Evolutionary conservation across 2,113 vertebrate species (phyloP).

Genomic region (Caloenas nicobarica): DNA sequence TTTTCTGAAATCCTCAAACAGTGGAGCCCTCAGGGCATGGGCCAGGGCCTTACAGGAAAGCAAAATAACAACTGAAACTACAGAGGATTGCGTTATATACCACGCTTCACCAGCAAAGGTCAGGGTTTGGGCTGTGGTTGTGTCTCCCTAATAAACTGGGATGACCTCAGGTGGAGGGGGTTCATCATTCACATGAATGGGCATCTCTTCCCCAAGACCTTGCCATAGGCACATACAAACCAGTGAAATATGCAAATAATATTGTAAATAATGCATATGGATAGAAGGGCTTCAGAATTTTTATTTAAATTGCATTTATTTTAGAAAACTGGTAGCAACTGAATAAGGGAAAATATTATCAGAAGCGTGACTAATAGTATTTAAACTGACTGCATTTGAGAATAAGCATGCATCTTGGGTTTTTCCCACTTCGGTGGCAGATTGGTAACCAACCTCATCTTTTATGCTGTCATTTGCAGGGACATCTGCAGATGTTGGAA

Average conservation of each 20-base stretch:
- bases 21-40: not conserved
- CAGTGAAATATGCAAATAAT: rapidly evolving
- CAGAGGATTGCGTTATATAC: not conserved
- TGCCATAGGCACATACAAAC: not conserved
- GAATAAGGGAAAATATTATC: not conserved
- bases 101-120: not conserved
- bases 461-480: not conserved
- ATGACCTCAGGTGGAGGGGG: not conserved
- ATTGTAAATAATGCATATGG: rapidly evolving
- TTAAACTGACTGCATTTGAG: not conserved
- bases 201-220: not conserved
- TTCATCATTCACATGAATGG: not conserved
- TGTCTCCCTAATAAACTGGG: not conserved
- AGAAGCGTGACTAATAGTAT: not conserved
- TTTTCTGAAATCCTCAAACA: not conserved
- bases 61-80: not conserved
- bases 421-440: not conserved
- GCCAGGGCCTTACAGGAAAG: not conserved
- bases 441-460: not conserved
- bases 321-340: not conserved
- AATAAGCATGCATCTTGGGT: not conserved
- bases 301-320: not conserved
- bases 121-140: not conserved
- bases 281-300: not conserved
- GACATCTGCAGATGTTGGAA: not conserved